These are phyloP conservation scores for Gambelia wislizenii DNA, from an alignment of 2,797 vertebrate genomes.

Conservation along the genomic window DNA sequence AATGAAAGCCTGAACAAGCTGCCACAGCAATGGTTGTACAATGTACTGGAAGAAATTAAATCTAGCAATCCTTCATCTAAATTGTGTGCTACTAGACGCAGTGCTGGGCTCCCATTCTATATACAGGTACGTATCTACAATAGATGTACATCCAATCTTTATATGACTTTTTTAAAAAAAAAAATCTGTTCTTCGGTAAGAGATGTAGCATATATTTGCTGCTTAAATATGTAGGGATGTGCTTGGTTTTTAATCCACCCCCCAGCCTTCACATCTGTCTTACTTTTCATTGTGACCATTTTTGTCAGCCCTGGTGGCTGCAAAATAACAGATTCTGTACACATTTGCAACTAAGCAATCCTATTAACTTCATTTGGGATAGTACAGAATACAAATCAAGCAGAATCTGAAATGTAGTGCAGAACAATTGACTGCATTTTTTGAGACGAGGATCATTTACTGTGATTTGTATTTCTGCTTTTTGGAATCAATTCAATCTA, in stretches of 20 bases:
- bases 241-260: neutral
- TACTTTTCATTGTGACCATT: neutral
- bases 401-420: slow-evolving; percentile 6
- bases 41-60: slow-evolving; percentile 91
- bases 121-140: slow-evolving; percentile 89
- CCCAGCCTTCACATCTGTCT: neutral
- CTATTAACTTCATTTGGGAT: neutral
- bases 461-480: neutral
- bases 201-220: neutral
- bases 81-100: slow-evolving; percentile 94
- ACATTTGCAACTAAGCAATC: neutral
- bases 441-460: neutral
- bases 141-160: neutral
- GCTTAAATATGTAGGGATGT: neutral
- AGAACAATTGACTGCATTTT: neutral
- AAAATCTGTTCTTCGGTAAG: neutral
- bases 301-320: neutral
- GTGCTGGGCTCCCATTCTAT: slow-evolving; percentile 96
- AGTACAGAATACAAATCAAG: neutral
- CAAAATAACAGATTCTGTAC: neutral
- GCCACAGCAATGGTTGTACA: slow-evolving; percentile 86
- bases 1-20: slow-evolving; percentile 84
- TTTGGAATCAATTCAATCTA: no score
- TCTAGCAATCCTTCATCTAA: slow-evolving; percentile 91
- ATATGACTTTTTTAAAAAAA: neutral